Conservation (phyloP, 2,113 vertebrate genomes). For the Microcebus tavaratra region DNA sequence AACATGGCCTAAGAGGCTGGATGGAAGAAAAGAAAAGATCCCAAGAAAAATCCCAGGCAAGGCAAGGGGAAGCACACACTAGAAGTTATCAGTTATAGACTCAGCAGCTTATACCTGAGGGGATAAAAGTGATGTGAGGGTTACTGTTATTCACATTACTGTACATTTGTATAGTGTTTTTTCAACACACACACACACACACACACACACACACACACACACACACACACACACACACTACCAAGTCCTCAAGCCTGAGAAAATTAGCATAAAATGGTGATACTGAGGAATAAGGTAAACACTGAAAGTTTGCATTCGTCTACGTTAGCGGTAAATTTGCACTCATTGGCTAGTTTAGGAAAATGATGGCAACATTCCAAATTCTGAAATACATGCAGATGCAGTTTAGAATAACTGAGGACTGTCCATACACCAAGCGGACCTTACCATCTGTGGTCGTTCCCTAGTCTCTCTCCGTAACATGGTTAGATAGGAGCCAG, state of each 20-base stretch:
- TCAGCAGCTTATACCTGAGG: not conserved
- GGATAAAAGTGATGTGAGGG: not conserved
- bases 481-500: slow-evolving; percentile 85
- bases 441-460: slow-evolving; percentile 89
- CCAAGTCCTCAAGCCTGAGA: not conserved
- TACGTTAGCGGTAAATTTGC: not conserved
- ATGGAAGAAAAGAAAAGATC: not conserved
- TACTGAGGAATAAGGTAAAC: not conserved
- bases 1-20: not conserved
- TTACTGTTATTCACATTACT: not conserved
- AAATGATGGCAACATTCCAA: not conserved
- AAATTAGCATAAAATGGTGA: not conserved
- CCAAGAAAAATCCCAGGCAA: not conserved
- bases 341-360: not conserved
- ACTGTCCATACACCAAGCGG: not conserved
- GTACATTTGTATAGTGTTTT: not conserved
- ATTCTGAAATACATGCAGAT: not conserved
- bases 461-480: slow-evolving; percentile 82
- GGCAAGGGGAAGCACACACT: not conserved
- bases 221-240: not conserved
- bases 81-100: not conserved
- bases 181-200: not conserved
- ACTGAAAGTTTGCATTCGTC: not conserved
- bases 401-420: not conserved
- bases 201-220: no score